Percentiles rank a stretch among this genome's conserved stretches.
These are phyloP conservation scores for Odocoileus virginianus DNA, from an alignment of 2,113 vertebrate species.

Conservation along the genomic window DNA sequence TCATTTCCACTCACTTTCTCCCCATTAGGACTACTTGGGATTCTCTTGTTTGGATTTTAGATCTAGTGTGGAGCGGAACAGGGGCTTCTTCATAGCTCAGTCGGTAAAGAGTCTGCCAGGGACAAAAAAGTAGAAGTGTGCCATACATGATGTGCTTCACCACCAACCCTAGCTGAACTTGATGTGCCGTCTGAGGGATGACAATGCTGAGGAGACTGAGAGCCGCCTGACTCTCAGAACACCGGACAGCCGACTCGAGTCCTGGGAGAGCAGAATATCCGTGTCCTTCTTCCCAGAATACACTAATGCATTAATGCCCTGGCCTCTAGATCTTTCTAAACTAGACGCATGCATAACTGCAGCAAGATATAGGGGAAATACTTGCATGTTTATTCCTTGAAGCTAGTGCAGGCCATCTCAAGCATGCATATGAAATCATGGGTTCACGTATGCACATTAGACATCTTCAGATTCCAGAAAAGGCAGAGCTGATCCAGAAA, in stretches of 20 bases:
- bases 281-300: not conserved
- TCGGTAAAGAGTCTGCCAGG: not conserved
- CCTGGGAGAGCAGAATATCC: not conserved
- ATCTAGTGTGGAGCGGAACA: conserved; percentile 34
- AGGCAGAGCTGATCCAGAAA: not conserved
- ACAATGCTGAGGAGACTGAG: not conserved
- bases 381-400: not conserved
- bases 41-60: conserved; percentile 11
- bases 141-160: not conserved
- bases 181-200: not conserved
- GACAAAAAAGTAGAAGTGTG: not conserved
- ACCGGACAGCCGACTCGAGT: accelerated
- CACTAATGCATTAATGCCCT: not conserved
- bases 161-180: not conserved
- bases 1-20: not conserved
- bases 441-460: not conserved
- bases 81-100: not conserved
- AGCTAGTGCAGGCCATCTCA: not conserved
- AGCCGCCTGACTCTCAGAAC: not conserved
- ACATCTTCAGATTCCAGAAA: not conserved
- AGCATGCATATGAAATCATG: not conserved
- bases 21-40: not conserved
- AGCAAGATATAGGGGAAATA: not conserved
- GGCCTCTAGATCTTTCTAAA: not conserved
- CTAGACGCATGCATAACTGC: no score